Conservation (phyloP, 1,140 invertebrate genomes). For the Trinorchestia longiramus region DNA sequence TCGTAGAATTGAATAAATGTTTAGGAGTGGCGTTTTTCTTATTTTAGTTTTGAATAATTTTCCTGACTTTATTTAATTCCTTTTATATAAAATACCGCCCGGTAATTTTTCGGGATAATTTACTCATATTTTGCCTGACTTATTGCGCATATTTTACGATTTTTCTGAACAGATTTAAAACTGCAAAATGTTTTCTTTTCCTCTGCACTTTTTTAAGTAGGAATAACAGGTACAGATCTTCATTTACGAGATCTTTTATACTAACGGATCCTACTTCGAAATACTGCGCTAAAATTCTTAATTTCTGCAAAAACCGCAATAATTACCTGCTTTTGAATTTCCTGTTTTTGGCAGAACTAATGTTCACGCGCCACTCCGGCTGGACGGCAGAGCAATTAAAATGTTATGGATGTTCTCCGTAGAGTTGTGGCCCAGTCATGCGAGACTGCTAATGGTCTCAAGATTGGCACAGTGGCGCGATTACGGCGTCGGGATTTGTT, state of each 20-base stretch:
- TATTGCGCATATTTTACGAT: not conserved
- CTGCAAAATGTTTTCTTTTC: no score
- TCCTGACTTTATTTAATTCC: not conserved
- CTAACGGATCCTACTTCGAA: not conserved
- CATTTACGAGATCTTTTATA: not conserved
- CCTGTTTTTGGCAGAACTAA: conserved; percentile 22
- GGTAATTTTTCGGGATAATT: not conserved
- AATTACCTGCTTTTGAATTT: not conserved
- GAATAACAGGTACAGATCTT: not conserved
- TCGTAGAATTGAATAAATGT: not conserved
- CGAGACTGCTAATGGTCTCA: conserved; percentile 24
- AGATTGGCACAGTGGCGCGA: not conserved
- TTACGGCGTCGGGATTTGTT: not conserved
- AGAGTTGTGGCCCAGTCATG: not conserved
- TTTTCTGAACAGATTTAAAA: not conserved
- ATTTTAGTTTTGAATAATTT: not conserved
- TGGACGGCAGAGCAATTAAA: conserved; percentile 45
- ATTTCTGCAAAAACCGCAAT: not conserved
- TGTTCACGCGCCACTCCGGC: not conserved
- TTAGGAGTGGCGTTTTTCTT: not conserved
- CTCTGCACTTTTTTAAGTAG: no score
- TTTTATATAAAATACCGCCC: no score
- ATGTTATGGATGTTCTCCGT: conserved; percentile 52
- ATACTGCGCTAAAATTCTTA: not conserved
- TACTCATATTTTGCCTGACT: not conserved